phyloP scores from a whole-genome alignment of 2,888 invertebrate species.

The Phoenoteleia sp. region DNA sequence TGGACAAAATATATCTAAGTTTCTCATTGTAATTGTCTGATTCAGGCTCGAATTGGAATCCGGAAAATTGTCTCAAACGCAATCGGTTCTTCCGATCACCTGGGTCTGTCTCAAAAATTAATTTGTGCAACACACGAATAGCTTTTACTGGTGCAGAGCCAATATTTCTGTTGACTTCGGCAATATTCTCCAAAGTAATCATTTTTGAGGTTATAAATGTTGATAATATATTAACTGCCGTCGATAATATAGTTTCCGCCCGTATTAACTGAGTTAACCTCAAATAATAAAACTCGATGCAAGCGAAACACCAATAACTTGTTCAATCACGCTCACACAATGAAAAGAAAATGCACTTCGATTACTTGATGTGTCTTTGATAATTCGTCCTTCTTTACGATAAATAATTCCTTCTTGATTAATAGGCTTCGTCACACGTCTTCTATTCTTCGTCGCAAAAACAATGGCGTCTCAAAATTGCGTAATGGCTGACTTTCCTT shows the following conservation, averaged over 20 bases:
- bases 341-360: too few relatives aligned
- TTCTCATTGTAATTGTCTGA: slow-evolving; percentile 24
- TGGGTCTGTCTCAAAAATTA: slow-evolving; percentile 29
- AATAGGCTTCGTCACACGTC: too few relatives aligned
- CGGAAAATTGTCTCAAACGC: slow-evolving; percentile 30
- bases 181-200: slow-evolving; percentile 13
- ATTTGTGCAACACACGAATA: slow-evolving; percentile 2
- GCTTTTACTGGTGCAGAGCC: slow-evolving; percentile 8
- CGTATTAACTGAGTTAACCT: too few relatives aligned
- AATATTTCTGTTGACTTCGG: slow-evolving; percentile 18
- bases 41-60: slow-evolving; percentile 20
- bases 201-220: too few relatives aligned
- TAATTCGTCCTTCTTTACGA: too few relatives aligned
- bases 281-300: too few relatives aligned
- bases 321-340: too few relatives aligned
- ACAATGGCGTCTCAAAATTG: background rate
- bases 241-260: background rate
- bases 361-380: too few relatives aligned
- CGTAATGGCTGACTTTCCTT: background rate
- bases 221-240: slow-evolving; percentile 18
- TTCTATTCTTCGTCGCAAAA: too few relatives aligned
- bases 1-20: background rate
- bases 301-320: too few relatives aligned
- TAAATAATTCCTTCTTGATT: too few relatives aligned
- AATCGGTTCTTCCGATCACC: slow-evolving; percentile 23